Conservation (phyloP, 1,140 invertebrate species). For the Holcopasites calliopsidis region DNA sequence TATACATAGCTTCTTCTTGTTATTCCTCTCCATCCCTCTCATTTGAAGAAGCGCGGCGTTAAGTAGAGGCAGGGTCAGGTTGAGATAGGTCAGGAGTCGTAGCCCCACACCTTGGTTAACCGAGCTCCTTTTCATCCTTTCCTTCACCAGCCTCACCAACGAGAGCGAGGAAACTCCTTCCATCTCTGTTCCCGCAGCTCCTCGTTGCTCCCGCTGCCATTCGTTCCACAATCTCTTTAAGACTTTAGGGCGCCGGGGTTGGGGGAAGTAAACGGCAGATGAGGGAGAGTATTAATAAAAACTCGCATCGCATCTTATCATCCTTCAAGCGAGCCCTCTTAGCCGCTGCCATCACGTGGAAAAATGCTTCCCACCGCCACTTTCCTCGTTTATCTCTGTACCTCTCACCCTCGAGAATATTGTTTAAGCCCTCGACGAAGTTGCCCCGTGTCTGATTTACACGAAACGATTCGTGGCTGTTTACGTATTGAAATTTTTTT, state of each 20-base stretch:
- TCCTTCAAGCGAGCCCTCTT: slow-evolving; percentile 52
- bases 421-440: slow-evolving; percentile 52
- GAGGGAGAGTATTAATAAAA: slow-evolving; percentile 67
- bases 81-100: slow-evolving; percentile 62
- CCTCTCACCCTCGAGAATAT: slow-evolving; percentile 47
- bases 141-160: neutral
- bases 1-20: slow-evolving; percentile 11
- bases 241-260: slow-evolving; percentile 53
- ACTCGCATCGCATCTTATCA: slow-evolving; percentile 67
- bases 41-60: slow-evolving; percentile 54
- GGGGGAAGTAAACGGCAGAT: slow-evolving; percentile 50
- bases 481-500: slow-evolving; percentile 47
- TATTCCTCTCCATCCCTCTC: slow-evolving; percentile 26
- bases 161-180: neutral
- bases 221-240: slow-evolving; percentile 66
- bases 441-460: slow-evolving; percentile 44
- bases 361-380: slow-evolving; percentile 48
- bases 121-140: slow-evolving; percentile 25
- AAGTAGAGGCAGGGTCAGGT: slow-evolving; percentile 58
- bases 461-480: slow-evolving; percentile 45
- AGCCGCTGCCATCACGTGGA: slow-evolving; percentile 46
- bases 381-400: slow-evolving; percentile 57
- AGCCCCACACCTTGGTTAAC: slow-evolving; percentile 45
- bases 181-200: neutral
- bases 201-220: slow-evolving; percentile 17